Evolutionary conservation across 2,797 vertebrate species (phyloP), one percentile per base, ranked within the genome.

Genomic region (Hylomyscus alleni): DNA sequence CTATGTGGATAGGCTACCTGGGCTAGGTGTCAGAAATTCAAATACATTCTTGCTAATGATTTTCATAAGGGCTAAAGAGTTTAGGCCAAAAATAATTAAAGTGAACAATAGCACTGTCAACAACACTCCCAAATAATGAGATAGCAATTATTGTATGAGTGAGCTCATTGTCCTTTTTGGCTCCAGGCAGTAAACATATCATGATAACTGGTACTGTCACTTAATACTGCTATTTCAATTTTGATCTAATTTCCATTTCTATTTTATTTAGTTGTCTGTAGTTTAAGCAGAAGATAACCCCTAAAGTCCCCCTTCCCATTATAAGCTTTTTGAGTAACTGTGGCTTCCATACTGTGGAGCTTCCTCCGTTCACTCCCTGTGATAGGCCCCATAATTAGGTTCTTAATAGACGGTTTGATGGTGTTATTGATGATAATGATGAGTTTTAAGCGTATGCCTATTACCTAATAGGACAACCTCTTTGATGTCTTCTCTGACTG

Each of bases 71-170:
- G 83, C 93, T 90, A 89, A 95, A 93, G 76, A 91, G 91, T 97
- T 95, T 85, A 93, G 91, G 95, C 93, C 96, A 94, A 93, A 95
- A 97, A 96, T 96, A 97, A 96, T 97, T 95, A 95, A 90, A 94
- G 77, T 62, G 90, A 97, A 91, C 94, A 97, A 95, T 88, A 77
- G 93, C n/a, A 9, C 83, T 96, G 91, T 85, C 83, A 93, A n/a
- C 47, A 89, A 20, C 77, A 67, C 88, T 92, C 75, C 76, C 81
- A 78, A 95, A 94, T 95, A 97, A 95, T 97, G 96, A 93, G 94
- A 76, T 73, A 87, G 72, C 80, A 93, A 67, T 96, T 95, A 95
- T 65, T 56, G 50, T 75, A 83, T 84, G 82, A 93, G 91, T 77
- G 76, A 77, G 44, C 72, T 91, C 72, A 44, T 92, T 97, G 91